Base-by-base conservation (phyloP, 2,113 vertebrate species). In the Arenaria interpres region DNA sequence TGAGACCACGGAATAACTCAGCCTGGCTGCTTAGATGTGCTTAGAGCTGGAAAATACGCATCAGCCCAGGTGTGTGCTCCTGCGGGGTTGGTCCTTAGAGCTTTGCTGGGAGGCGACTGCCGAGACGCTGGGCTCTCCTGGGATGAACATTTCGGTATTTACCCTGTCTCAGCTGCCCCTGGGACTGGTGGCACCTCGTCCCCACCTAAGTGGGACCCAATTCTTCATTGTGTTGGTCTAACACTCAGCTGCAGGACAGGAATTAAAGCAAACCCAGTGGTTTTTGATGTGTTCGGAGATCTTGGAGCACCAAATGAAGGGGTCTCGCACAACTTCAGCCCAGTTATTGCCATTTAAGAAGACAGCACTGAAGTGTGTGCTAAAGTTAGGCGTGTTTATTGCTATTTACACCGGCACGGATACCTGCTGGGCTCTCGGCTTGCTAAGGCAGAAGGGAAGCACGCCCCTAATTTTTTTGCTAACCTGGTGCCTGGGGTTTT, bases 171-270 rank as follows among this genome's bases (percentile, higher is more conserved):
- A 2, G 51, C 72, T 6, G 13, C 25, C 14, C 24, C 5, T 1
- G 1, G 60, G 48, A 5, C 41, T 4, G 59, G 32, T 3, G 27
- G 30, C n/a, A 5, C 30, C 39, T 13, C 19, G 19, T 10, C 6
- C 37, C 25, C 3, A 1, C 37, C 15, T 1, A 5, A 21, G 30
- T 8, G 4, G 3, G 50, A 30, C 21, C 32, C 2, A 1, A 5
- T 4, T 33, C 74, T 57, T 23, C 5, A 0, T 4, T 4, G 45
- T 1, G 4, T 1, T 30, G 35, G 6, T 32, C 27, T 11, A 11
- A 9, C 0, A 5, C 56, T 33, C 6, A 8, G 73, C 4, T 25
- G 41, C 43, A 7, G 43, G 32, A 14, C 14, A 6, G 85, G 37
- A 22, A 14, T 9, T 1, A 25, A 20, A 74, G 54, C 48, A 14